Conservation (phyloP, 1,140 invertebrate genomes). For the Planococcus citri region DNA sequence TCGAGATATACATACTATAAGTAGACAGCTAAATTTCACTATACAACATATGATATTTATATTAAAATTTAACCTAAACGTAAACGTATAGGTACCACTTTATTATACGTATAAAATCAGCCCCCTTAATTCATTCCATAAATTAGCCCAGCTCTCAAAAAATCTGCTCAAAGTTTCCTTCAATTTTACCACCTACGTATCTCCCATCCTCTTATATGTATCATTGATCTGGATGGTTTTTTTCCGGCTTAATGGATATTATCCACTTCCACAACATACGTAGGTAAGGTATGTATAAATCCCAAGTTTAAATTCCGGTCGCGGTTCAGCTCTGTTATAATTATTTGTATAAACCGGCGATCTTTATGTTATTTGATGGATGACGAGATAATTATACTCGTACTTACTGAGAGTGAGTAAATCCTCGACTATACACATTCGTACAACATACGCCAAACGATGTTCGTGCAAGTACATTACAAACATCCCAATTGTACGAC, state of each 20-base stretch:
- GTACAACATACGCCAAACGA: background rate
- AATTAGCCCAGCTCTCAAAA: background rate
- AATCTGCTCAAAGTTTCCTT: background rate
- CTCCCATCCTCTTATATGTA: background rate
- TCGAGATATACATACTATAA: no score
- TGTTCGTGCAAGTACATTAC: background rate
- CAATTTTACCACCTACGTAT: background rate
- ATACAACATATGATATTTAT: constrained; percentile 7
- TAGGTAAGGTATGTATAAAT: background rate
- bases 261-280: no score
- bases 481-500: background rate
- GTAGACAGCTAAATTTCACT: background rate
- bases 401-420: no score
- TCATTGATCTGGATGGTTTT: no score
- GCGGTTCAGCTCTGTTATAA: background rate
- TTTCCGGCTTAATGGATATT: no score
- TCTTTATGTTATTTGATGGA: background rate
- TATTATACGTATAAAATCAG: background rate
- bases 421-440: no score
- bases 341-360: background rate
- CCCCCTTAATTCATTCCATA: background rate
- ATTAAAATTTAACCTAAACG: constrained; percentile 3
- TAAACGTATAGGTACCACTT: background rate
- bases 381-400: background rate
- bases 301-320: background rate